Conservation (phyloP, 2,113 vertebrate species). For the Megaleporinus macrocephalus region DNA sequence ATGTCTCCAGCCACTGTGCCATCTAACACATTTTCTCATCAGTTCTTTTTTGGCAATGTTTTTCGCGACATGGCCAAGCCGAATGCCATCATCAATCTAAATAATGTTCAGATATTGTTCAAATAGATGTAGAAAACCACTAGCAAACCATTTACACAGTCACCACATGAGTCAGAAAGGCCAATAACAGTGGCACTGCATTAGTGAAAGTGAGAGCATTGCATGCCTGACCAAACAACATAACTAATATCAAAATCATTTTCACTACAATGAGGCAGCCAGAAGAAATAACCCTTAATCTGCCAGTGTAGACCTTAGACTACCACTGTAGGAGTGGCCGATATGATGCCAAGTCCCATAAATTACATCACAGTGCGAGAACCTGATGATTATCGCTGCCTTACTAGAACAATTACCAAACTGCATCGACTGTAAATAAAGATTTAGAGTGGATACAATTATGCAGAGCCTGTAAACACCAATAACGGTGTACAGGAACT, state of each 20-base stretch:
- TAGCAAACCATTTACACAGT: background rate
- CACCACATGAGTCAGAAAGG: conserved; percentile 3
- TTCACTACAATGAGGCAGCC: conserved; percentile 7
- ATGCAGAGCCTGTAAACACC: too few relatives aligned
- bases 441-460: too few relatives aligned
- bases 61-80: background rate
- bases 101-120: conserved; percentile 8
- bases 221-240: conserved; percentile 22
- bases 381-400: too few relatives aligned
- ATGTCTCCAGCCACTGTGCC: conserved; percentile 18
- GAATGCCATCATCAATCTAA: background rate
- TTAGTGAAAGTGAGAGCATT: conserved; percentile 30
- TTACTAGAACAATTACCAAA: too few relatives aligned
- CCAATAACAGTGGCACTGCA: background rate
- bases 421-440: too few relatives aligned
- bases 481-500: too few relatives aligned
- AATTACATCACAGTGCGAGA: too few relatives aligned
- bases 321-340: too few relatives aligned
- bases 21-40: conserved; percentile 9
- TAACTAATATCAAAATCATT: conserved; percentile 42
- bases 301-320: background rate
- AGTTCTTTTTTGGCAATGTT: background rate
- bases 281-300: background rate
- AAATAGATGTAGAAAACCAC: background rate
- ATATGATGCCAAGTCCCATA: too few relatives aligned